These are phyloP conservation scores for Anniella stebbinsi DNA, from an alignment of 2,797 vertebrate genomes.

Conservation along the genomic window DNA sequence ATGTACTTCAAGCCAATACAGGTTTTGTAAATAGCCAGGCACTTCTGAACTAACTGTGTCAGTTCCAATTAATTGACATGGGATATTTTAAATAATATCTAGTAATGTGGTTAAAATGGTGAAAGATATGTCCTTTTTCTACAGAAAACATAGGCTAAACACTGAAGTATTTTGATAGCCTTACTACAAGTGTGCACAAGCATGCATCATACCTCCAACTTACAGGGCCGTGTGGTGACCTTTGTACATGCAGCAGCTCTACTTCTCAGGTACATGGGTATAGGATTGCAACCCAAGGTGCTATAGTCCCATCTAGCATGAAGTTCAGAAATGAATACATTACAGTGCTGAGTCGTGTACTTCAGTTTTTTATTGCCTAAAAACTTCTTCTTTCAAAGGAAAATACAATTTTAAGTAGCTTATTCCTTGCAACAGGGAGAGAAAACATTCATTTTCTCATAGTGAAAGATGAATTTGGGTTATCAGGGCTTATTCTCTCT, in stretches of 20 bases:
- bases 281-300: slow-evolving; percentile 53
- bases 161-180: no score
- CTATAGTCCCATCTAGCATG: slow-evolving; percentile 58
- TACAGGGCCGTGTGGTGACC: background rate
- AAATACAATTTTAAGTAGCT: slow-evolving; percentile 49
- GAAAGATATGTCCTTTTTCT: background rate
- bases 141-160: background rate
- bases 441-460: slow-evolving; percentile 70
- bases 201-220: no score
- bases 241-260: background rate
- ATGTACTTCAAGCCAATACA: no score
- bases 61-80: background rate
- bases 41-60: background rate
- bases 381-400: slow-evolving; percentile 54
- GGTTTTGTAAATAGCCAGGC: background rate
- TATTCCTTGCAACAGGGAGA: slow-evolving; percentile 68
- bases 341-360: slow-evolving; percentile 67
- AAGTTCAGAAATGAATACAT: slow-evolving; percentile 58
- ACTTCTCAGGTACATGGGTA: background rate
- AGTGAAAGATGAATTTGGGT: slow-evolving; percentile 73
- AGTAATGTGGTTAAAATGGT: no score
- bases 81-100: no score
- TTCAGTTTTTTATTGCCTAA: background rate
- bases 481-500: slow-evolving; percentile 71
- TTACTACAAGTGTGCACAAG: no score